Evolutionary conservation across 2,797 vertebrate genomes (phyloP), one percentile per base, ranked within the genome.

Genomic region (Ctenopoma kingsleyae): DNA sequence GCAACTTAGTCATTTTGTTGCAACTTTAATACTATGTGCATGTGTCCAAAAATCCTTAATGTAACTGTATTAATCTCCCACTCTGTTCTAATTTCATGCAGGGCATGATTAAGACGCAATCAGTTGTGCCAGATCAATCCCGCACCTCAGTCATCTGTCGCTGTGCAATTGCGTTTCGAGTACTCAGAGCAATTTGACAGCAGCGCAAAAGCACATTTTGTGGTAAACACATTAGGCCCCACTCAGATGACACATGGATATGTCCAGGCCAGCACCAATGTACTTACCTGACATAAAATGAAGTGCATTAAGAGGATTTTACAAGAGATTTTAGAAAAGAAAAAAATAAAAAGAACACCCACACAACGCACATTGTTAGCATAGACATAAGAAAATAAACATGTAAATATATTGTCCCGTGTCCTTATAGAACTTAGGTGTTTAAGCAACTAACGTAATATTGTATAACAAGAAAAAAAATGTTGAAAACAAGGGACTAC

Each of bases 191-290:
- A 48, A 63, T 65, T 38, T 53, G n/a, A 71, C 47, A 55, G 41
- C 35, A 35, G 54, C 36, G 70, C 50, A 70, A 70, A 56, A 66
- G 27, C 40, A 17, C 40, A 30, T 62, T 22, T 54, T 49, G n/a
- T 38, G 35, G 58, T 54, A 67, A 78, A 76, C 44, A 58, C 35
- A 67, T 65, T 58, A 76, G 30, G 48, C 44, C 46, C 0, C 17
- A 51, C 32, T 65, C 61, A 58, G 17, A 27, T 55, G 55, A 50
- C 23, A 23, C 50, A 30, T 38, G 38, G 36, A 62, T 8, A 41
- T 56, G 12, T 56, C 55, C 40, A 52, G 38, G 47, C 46, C 5
- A 15, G 1, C 12, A 41, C 36, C 50, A 25, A 50, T 60, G 40
- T 20, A 41, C 19, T 41, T 30, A 46, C 19, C 16, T 63, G 20